Base-by-base conservation (phyloP, 1,140 invertebrate species). In the Heliconius hermathena region DNA sequence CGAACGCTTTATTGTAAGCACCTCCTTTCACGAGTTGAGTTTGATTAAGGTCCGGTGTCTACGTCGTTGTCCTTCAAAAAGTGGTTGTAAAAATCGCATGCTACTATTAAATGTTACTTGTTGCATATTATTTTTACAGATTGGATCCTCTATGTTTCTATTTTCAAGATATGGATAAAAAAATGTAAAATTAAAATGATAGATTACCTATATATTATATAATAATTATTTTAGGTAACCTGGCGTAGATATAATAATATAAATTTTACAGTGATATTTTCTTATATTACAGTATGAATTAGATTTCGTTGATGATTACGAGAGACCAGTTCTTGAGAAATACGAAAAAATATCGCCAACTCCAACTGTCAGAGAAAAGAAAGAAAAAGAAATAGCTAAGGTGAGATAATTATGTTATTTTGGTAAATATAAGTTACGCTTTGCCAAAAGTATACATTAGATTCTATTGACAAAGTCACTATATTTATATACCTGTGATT, bases 291-390 rank as follows among this genome's bases (percentile, higher is more conserved):
- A 95, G 91, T 82, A 90, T 73, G 90, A 94, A 86, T 84, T 94
- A 74, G 94, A 95, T 85, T 95, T 95, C 85, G 91, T 95, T 49
- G 94, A 95, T 66, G 96, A 97, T 89, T 97, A 97, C 82, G 96
- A 97, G 79, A 95, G 96, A 74, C 94, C 96, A 20, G 96, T 96
- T 11, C 94, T 97, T 20, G 96, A 97, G 85, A 96, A 96, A 90
- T 96, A 95, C 82, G 95, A 96, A 83, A 95, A 95, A 82, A 90
- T 95, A 57, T 84, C 93, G 16, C 94, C 94, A 29, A 94, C 94
- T 74, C 93, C 94, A 13, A 90, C 84, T 16, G 81, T 88, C 18
- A 79, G 82, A 76, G 92, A 94, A 75, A 94, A 94, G 90, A 94
- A 94, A 83, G 91, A 93, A 89, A 93, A 93, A 78, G 92, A 92